Percentiles rank a stretch among this genome's conserved stretches.
Evolutionary conservation across 2,888 invertebrate species (phyloP).

Genomic region (Stratiomys singularior): DNA sequence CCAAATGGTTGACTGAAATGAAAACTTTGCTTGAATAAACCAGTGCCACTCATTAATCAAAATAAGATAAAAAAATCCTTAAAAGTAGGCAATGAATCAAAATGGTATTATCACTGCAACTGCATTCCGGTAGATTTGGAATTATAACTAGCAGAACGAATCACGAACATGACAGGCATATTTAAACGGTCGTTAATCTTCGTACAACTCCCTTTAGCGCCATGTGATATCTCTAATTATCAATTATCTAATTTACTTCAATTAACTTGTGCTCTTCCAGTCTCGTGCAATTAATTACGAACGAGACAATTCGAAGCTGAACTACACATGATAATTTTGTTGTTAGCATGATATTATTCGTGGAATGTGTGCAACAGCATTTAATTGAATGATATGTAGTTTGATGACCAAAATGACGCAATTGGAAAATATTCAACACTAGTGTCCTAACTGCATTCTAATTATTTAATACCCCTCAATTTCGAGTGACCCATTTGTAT

Average conservation of each 20-base stretch:
- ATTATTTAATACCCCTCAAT: too few relatives aligned
- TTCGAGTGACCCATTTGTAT: too few relatives aligned
- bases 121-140: not conserved
- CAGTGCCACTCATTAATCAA: too few relatives aligned
- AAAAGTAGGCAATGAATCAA: too few relatives aligned
- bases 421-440: not conserved
- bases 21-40: too few relatives aligned
- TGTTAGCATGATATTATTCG: not conserved
- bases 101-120: not conserved
- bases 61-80: too few relatives aligned
- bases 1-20: too few relatives aligned
- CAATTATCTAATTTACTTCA: slow-evolving; percentile 43
- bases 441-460: too few relatives aligned
- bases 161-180: slow-evolving; percentile 8
- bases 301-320: not conserved
- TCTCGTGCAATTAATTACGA: slow-evolving; percentile 30
- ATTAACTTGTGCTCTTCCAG: slow-evolving; percentile 12
- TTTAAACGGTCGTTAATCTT: slow-evolving; percentile 38
- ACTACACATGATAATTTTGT: too few relatives aligned
- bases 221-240: slow-evolving; percentile 31
- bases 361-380: not conserved
- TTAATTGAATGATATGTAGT: slow-evolving; percentile 15
- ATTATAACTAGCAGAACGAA: not conserved
- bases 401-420: slow-evolving; percentile 14
- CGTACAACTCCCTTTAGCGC: not conserved